Percentiles rank a stretch among this genome's conserved stretches.
These are phyloP conservation scores for Scomber colias DNA, from an alignment of 2,113 vertebrate genomes.

Conservation along the genomic window DNA sequence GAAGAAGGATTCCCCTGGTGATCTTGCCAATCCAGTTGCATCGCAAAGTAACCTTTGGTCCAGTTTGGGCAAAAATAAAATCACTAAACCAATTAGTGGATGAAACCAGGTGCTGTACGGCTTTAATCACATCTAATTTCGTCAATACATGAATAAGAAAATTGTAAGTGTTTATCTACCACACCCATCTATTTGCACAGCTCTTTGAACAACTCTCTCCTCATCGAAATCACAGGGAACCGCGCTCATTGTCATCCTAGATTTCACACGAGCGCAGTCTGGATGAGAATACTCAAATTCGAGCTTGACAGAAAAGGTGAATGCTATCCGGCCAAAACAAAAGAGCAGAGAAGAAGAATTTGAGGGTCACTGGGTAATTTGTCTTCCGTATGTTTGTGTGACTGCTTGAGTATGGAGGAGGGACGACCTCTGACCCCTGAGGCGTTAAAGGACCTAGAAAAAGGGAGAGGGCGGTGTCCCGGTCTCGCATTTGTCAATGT, in stretches of 20 bases:
- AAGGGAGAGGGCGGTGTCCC: slow-evolving; percentile 63
- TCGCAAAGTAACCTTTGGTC: too few species aligned
- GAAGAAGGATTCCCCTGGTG: too few species aligned
- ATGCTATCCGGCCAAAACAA: slow-evolving; percentile 67
- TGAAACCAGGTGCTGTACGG: too few species aligned
- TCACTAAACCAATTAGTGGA: too few species aligned
- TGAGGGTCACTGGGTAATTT: slow-evolving; percentile 82
- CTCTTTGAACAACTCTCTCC: slow-evolving; percentile 14
- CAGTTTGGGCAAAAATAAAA: too few species aligned
- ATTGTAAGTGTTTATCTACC: not conserved
- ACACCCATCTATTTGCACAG: not conserved
- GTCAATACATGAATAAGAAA: not conserved
- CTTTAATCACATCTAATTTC: not conserved
- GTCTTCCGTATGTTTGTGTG: slow-evolving; percentile 74
- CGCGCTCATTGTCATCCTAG: slow-evolving; percentile 46
- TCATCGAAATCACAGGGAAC: slow-evolving; percentile 8
- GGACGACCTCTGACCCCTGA: slow-evolving; percentile 77
- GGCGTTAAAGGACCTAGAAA: slow-evolving; percentile 69
- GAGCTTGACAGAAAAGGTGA: slow-evolving; percentile 73
- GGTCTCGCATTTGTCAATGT: slow-evolving; percentile 71
- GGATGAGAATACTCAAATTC: slow-evolving; percentile 58
- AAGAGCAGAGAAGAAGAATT: slow-evolving; percentile 74
- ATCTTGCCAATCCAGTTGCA: too few species aligned
- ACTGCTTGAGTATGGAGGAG: slow-evolving; percentile 75
- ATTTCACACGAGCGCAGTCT: slow-evolving; percentile 55